These are phyloP conservation scores for Solenopsis fugax DNA, from an alignment of 1,140 invertebrate genomes.

Conservation along the genomic window DNA sequence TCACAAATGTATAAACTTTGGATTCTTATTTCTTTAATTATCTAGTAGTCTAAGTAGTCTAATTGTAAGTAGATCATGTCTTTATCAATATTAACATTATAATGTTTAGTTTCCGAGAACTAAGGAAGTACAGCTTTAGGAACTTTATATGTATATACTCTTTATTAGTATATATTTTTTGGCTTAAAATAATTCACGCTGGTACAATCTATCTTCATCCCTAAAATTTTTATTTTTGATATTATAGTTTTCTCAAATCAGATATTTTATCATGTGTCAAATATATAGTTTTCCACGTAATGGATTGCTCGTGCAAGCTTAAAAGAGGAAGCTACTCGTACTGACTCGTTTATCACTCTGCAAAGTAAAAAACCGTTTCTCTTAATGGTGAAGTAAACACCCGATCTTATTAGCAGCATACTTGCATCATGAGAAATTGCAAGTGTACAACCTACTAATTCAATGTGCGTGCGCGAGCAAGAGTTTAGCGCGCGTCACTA, in stretches of 20 bases:
- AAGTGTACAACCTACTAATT: conserved; percentile 31
- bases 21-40: too few species aligned
- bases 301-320: neutral
- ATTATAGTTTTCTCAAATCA: conserved; percentile 18
- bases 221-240: conserved; percentile 23
- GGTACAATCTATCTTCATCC: conserved; percentile 25
- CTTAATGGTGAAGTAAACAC: conserved; percentile 29
- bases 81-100: too few species aligned
- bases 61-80: too few species aligned
- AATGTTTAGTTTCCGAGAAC: too few species aligned
- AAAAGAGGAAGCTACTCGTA: neutral
- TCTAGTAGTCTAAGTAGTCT: too few species aligned
- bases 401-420: conserved; percentile 17
- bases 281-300: conserved; percentile 46
- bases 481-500: conserved; percentile 30
- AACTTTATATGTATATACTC: too few species aligned
- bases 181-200: conserved; percentile 17
- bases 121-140: too few species aligned
- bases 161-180: conserved; percentile 5
- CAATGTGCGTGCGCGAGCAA: conserved; percentile 44
- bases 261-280: conserved; percentile 42
- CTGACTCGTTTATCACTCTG: conserved; percentile 18
- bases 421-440: conserved; percentile 43
- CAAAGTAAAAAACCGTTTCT: conserved; percentile 31
- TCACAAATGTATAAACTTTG: too few species aligned